Conservation (phyloP, 2,888 invertebrate species). For the Zaprionus bogoriensis region DNA sequence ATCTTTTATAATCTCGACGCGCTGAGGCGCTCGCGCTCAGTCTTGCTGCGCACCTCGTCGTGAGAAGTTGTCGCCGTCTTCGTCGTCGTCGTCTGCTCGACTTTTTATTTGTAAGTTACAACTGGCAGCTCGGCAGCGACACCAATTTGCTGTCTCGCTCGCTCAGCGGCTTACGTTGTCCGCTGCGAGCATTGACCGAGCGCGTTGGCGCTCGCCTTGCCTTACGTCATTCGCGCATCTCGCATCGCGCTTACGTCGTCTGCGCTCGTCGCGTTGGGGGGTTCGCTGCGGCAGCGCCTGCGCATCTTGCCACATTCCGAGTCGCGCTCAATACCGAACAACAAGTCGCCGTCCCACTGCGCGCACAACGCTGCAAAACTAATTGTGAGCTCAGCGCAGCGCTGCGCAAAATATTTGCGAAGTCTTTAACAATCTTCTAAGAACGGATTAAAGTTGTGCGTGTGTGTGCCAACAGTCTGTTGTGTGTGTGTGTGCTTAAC, state of each 20-base stretch:
- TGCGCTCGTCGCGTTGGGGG: constrained; percentile 50
- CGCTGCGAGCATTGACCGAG: constrained; percentile 38
- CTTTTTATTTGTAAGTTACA: constrained; percentile 39
- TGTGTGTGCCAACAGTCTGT: neutral
- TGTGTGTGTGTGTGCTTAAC: constrained; percentile 26
- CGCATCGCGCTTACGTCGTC: constrained; percentile 51
- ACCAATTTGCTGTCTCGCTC: constrained; percentile 52
- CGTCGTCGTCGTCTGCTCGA: constrained; percentile 29
- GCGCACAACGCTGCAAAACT: constrained; percentile 57
- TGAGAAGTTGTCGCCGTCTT: constrained; percentile 75
- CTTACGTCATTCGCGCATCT: constrained; percentile 62
- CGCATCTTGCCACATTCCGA: constrained; percentile 81
- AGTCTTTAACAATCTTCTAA: constrained; percentile 20
- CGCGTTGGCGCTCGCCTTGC: constrained; percentile 16
- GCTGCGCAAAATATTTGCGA: constrained; percentile 33
- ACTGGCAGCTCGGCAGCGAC: too few relatives aligned
- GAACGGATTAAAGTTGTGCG: neutral
- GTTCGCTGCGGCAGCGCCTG: constrained; percentile 67
- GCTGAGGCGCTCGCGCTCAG: constrained; percentile 76
- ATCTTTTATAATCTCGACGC: constrained; percentile 56
- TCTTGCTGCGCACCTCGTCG: constrained; percentile 83
- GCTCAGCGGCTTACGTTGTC: constrained; percentile 50
- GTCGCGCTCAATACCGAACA: constrained; percentile 82
- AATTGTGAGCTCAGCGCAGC: neutral
- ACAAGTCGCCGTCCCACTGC: constrained; percentile 63